Percentiles rank a stretch among this genome's conserved stretches.
Conservation (phyloP, 2,113 vertebrate species). For the Phalacrocorax pelagicus region DNA sequence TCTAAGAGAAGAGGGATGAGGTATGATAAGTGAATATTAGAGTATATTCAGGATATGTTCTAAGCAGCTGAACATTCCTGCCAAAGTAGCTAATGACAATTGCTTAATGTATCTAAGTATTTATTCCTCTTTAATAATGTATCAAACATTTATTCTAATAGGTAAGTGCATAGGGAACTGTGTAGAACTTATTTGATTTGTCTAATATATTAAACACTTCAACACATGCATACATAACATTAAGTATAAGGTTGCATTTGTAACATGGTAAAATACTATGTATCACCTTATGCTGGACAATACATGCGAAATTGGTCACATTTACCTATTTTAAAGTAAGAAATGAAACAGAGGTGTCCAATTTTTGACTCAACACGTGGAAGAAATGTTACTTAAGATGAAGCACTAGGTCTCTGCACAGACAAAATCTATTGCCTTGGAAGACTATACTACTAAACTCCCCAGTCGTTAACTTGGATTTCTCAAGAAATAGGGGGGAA, state of each 20-base stretch:
- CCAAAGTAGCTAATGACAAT: background rate
- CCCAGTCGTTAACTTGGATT: background rate
- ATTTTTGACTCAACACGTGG: background rate
- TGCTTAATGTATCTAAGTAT: background rate
- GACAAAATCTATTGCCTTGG: background rate
- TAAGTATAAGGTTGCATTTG: background rate
- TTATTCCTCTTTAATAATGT: background rate
- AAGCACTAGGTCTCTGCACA: background rate
- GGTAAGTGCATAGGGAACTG: background rate
- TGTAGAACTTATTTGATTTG: background rate
- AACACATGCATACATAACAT: background rate
- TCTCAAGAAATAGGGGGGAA: background rate
- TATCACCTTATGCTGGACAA: background rate
- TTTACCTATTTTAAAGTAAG: background rate
- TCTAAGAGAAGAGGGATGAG: background rate
- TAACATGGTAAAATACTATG: background rate
- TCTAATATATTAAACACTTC: background rate
- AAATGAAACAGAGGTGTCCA: background rate
- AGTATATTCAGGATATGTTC: background rate
- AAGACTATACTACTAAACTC: background rate
- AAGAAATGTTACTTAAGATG: background rate
- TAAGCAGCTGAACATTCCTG: background rate
- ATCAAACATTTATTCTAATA: background rate
- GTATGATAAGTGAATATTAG: background rate
- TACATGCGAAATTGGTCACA: background rate